Percentiles rank a stretch among this genome's conserved stretches.
These are phyloP conservation scores for Spondyliosoma cantharus DNA, from an alignment of 2,797 vertebrate species.

Conservation along the genomic window DNA sequence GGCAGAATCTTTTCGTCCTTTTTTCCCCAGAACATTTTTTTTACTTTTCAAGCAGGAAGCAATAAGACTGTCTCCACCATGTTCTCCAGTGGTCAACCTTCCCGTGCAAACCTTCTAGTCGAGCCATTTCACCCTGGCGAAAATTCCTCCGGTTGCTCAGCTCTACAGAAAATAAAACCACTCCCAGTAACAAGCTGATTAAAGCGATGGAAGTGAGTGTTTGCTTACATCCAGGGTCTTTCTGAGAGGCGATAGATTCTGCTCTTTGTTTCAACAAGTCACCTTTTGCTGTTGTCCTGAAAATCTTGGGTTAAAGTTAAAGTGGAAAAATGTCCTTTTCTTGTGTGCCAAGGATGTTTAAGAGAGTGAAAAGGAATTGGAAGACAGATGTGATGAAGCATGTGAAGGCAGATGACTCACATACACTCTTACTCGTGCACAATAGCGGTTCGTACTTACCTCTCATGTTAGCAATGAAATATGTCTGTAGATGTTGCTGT, in stretches of 20 bases:
- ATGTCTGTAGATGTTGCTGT: not conserved
- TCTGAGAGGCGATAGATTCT: slow-evolving; percentile 7
- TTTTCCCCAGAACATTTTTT: slow-evolving; percentile 6
- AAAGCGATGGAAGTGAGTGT: slow-evolving; percentile 42
- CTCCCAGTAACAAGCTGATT: slow-evolving; percentile 38
- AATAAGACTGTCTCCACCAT: slow-evolving; percentile 37
- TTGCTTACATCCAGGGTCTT: slow-evolving; percentile 27
- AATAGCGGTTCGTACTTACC: not conserved
- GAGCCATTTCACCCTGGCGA: slow-evolving; percentile 30
- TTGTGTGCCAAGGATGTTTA: not conserved
- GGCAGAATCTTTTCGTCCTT: not conserved
- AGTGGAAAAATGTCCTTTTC: not conserved
- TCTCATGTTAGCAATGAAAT: not conserved
- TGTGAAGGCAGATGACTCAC: not conserved
- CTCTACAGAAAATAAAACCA: slow-evolving; percentile 42
- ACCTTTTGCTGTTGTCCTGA: slow-evolving; percentile 11
- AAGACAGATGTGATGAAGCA: not conserved
- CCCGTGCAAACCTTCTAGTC: slow-evolving; percentile 45
- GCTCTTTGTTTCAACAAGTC: not conserved
- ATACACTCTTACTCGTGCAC: not conserved
- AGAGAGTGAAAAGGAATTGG: not conserved
- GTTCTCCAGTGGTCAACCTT: slow-evolving; percentile 61
- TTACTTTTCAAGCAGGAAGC: slow-evolving; percentile 36
- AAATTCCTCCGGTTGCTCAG: slow-evolving; percentile 50
- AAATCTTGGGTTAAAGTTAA: not conserved